Base-by-base conservation (phyloP, 2,797 vertebrate species). In the Austrolebias charrua region DNA sequence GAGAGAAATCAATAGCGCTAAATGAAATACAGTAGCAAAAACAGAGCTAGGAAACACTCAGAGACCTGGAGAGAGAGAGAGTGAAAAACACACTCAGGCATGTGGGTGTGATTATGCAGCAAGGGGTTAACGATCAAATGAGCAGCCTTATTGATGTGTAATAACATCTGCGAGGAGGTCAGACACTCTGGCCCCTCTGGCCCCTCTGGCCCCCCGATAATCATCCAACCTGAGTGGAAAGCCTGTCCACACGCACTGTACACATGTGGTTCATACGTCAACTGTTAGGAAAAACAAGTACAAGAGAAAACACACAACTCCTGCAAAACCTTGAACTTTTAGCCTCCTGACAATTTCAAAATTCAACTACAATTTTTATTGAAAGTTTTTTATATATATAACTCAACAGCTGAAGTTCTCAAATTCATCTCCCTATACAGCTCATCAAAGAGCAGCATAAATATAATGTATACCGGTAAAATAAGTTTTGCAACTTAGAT, bases 21-120 rank as follows among this genome's bases (percentile, higher is more conserved):
- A 79, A 85, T 87, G 83, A 89, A 90, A 87, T 90, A 88, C 83
- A 83, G 81, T 86, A 76, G 75, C 73, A 77, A 83, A 81, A 84
- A 90, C 79, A 84, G 55, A 42, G 49, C 78, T 77, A 69, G 78
- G 71, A 73, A 63, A 67, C 60, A 62, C 65, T 35, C 50, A 33
- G 44, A 52, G 43, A 28, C 54, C 58, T 55, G 47, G 16, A 56
- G 44, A 64, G n/a, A n/a, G n/a, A n/a, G 19, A 60, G 44, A 56
- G 64, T 55, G 24, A 35, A 16, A 53, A 31, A 79, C 18, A 68
- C 75, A 73, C 28, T 28, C 28, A 29, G 58, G 49, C 52, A 56
- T 49, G 54, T 63, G 66, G 46, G 72, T 63, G 65, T 71, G 79
- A 78, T 88, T 80, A 83, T 77, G 60, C 78, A 85, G 73, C 49